A percentile compares a stretch with the other conserved stretches of the same genome.
Conservation (phyloP, 2,888 invertebrate species). For the Andrena minutula region DNA sequence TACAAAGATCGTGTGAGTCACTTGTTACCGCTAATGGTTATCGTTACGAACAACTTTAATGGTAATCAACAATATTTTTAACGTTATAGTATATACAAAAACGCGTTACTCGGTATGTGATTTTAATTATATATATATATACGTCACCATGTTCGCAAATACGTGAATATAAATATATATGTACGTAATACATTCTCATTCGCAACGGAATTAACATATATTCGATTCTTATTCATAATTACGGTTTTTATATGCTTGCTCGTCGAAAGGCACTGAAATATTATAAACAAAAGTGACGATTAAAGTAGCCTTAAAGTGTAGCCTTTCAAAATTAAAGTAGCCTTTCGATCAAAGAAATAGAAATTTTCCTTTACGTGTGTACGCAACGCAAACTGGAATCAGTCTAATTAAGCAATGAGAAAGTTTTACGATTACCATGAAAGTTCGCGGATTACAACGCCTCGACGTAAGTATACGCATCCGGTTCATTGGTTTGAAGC, state of each 20-base stretch:
- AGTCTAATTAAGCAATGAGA: constrained; percentile 18
- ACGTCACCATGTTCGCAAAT: constrained; percentile 24
- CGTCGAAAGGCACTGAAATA: constrained; percentile 19
- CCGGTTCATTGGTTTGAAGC: constrained; percentile 15
- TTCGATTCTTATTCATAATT: constrained; percentile 17
- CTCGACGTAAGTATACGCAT: constrained; percentile 31
- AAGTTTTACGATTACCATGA: constrained; percentile 20
- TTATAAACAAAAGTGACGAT: constrained; percentile 8
- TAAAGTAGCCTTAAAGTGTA: too few relatives aligned
- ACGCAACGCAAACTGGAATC: not conserved
- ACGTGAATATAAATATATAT: constrained; percentile 39
- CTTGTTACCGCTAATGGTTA: constrained; percentile 18
- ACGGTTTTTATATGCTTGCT: constrained; percentile 7
- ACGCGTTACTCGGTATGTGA: constrained; percentile 41
- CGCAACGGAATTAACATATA: constrained; percentile 40
- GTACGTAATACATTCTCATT: constrained; percentile 31
- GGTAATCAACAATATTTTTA: constrained; percentile 43
- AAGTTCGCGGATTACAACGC: constrained; percentile 8
- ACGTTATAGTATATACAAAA: constrained; percentile 48
- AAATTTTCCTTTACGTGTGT: not conserved
- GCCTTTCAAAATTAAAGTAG: too few relatives aligned
- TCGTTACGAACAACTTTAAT: constrained; percentile 38
- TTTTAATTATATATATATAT: constrained; percentile 30
- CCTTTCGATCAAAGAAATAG: not conserved
- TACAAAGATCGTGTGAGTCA: constrained; percentile 1